Evolutionary conservation across 1,140 invertebrate genomes (phyloP).

Genomic region (Drosophila paulistorum): DNA sequence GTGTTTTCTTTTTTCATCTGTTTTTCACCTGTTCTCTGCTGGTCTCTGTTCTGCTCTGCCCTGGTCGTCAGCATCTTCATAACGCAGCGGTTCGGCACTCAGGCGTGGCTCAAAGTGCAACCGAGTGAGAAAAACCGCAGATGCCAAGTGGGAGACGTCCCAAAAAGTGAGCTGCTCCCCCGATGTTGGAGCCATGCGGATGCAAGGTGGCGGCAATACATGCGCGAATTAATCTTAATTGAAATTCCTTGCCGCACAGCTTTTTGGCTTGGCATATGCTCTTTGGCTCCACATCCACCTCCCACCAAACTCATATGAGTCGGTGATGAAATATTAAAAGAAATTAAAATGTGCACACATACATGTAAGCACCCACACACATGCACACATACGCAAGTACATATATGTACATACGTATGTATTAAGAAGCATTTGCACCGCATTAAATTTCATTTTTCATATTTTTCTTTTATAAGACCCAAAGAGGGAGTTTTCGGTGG

Average conservation of each 20-base stretch:
- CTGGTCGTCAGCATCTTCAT: slow-evolving; percentile 53
- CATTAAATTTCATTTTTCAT: slow-evolving; percentile 60
- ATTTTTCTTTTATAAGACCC: slow-evolving; percentile 28
- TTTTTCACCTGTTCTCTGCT: slow-evolving; percentile 29
- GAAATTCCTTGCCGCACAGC: slow-evolving; percentile 70
- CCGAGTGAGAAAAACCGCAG: slow-evolving; percentile 72
- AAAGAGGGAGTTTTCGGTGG: slow-evolving; percentile 3
- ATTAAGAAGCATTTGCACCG: slow-evolving; percentile 59
- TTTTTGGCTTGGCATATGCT: slow-evolving; percentile 52
- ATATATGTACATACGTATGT: slow-evolving; percentile 10
- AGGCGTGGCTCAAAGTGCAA: slow-evolving; percentile 68
- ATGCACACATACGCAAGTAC: slow-evolving; percentile 4
- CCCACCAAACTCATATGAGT: slow-evolving; percentile 6
- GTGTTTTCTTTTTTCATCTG: slow-evolving; percentile 26
- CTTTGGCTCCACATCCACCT: slow-evolving; percentile 28
- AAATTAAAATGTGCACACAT: slow-evolving; percentile 68
- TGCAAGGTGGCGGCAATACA: slow-evolving; percentile 45
- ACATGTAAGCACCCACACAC: slow-evolving; percentile 11
- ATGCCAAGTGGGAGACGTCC: slow-evolving; percentile 39
- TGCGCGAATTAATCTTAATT: slow-evolving; percentile 81
- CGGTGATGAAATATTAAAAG: slow-evolving; percentile 65
- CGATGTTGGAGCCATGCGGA: slow-evolving; percentile 24
- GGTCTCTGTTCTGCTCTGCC: slow-evolving; percentile 3
- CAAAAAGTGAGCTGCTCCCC: slow-evolving; percentile 44
- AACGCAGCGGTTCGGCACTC: slow-evolving; percentile 69